phyloP scores from a whole-genome alignment of 1,140 invertebrate species.

The Bombus pyrosoma region DNA sequence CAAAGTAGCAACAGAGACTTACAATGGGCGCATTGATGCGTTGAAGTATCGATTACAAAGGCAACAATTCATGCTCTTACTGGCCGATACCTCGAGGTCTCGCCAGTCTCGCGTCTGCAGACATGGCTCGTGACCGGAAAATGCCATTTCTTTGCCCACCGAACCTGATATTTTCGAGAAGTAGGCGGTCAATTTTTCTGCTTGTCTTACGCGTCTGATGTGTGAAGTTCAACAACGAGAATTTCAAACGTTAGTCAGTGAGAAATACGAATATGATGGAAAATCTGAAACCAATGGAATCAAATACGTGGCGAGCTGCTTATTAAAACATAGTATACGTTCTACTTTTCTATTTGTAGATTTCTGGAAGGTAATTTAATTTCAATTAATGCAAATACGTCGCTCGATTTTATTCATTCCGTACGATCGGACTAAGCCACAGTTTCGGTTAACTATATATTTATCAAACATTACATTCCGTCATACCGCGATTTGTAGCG shows the following conservation, averaged over 20 bases:
- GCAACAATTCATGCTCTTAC: conserved; percentile 63
- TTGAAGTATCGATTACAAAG: conserved; percentile 74
- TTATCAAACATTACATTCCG: too few species aligned
- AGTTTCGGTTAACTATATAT: too few species aligned
- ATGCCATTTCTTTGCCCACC: background rate
- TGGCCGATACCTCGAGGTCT: conserved; percentile 34
- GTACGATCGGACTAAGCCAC: too few species aligned
- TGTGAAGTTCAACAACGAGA: background rate
- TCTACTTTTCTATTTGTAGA: background rate
- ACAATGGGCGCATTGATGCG: conserved; percentile 74
- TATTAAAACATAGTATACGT: background rate
- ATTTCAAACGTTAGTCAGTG: background rate
- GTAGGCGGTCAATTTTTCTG: background rate
- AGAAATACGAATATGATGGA: background rate
- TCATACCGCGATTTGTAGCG: too few species aligned
- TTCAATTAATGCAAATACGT: background rate
- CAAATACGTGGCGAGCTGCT: background rate
- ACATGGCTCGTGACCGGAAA: background rate
- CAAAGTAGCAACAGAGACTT: conserved; percentile 36
- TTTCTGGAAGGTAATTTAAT: background rate
- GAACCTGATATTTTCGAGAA: conserved; percentile 1
- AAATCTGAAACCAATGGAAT: background rate
- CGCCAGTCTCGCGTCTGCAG: conserved; percentile 6
- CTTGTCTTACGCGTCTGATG: background rate
- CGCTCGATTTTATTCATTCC: too few species aligned